A percentile compares a stretch with the other conserved stretches of the same genome.
phyloP scores from a whole-genome alignment of 1,140 invertebrate genomes.

The Drosophila bocqueti region DNA sequence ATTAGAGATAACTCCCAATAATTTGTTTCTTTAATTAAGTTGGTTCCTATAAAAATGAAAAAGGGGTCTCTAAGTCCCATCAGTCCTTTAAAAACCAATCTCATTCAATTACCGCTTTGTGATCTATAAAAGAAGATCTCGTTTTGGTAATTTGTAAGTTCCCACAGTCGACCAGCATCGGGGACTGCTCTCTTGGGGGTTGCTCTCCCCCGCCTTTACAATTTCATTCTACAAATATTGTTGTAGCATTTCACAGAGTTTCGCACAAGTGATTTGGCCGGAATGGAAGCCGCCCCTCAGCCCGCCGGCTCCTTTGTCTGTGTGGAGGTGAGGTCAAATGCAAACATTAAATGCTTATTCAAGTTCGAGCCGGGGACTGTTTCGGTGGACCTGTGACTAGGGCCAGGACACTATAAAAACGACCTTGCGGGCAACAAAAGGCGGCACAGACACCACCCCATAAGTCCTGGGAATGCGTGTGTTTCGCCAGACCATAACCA shows the following conservation, averaged over 20 bases:
- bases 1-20: too few relatives aligned
- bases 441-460: conserved; percentile 47
- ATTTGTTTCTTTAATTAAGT: not conserved
- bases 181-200: conserved; percentile 41
- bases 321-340: conserved; percentile 61
- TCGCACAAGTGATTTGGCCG: conserved; percentile 70
- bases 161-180: conserved; percentile 24
- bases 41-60: not conserved
- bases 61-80: not conserved
- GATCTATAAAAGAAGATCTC: conserved; percentile 13
- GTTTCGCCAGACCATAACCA: not conserved
- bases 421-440: conserved; percentile 79
- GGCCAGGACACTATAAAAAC: conserved; percentile 73
- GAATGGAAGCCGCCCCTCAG: conserved; percentile 24
- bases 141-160: conserved; percentile 28
- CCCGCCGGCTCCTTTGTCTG: conserved; percentile 43
- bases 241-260: conserved; percentile 70
- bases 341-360: conserved; percentile 69
- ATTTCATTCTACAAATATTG: conserved; percentile 75
- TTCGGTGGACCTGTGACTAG: conserved; percentile 34
- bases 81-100: conserved; percentile 5
- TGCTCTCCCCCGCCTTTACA: conserved; percentile 28
- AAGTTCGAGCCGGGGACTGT: conserved; percentile 44
- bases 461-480: conserved; percentile 17
- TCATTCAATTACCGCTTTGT: conserved; percentile 11